Evolutionary conservation across 2,888 invertebrate genomes (phyloP), one percentile per base, ranked within the genome.

Genomic region (Timema cristinae): DNA sequence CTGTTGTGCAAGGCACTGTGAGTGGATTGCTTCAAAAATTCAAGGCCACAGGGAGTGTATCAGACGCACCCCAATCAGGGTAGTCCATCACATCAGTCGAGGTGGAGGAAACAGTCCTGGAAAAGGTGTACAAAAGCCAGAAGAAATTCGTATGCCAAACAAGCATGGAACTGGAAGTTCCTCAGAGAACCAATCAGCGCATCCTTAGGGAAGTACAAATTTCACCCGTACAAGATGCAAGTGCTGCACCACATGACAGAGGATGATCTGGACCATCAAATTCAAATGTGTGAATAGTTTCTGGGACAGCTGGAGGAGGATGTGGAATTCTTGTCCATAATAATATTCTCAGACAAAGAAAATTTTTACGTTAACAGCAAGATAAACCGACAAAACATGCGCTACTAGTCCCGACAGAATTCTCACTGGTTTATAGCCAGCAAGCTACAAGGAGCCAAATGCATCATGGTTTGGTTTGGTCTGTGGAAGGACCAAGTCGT

Each of bases 61-160:
- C 74, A 68, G 72, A 75, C 74, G 72, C 73, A 74, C 76, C 74
- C 74, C 73, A 73, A 74, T 76, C 73, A 74, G 75, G 74, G 71
- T 66, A 67, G 61, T n/a, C 52, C 32, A 63, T 61, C 50, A 63
- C 48, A 59, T 70, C 52, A 16, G 54, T 59, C 1, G 10, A 54
- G 15, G 13, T 47, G 48, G 48, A 32, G 13, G 48, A 74, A 51
- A 71, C 32, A 68, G 11, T 69, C 10, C 50, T 69, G 11, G 8
- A 6, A 10, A 50, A 50, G 50, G 47, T 67, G 11, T 48, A 11
- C 7, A 15, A 10, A 49, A 67, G 50, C 50, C 67, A 48, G 5
- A 50, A 67, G 50, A 67, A 13, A 67, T 67, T 10, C 50, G 49
- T 50, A 49, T 50, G 16, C 49, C 50, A 50, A 67, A 67, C 50